phyloP scores from a whole-genome alignment of 1,140 invertebrate genomes.

The Sweltsa coloradensis region DNA sequence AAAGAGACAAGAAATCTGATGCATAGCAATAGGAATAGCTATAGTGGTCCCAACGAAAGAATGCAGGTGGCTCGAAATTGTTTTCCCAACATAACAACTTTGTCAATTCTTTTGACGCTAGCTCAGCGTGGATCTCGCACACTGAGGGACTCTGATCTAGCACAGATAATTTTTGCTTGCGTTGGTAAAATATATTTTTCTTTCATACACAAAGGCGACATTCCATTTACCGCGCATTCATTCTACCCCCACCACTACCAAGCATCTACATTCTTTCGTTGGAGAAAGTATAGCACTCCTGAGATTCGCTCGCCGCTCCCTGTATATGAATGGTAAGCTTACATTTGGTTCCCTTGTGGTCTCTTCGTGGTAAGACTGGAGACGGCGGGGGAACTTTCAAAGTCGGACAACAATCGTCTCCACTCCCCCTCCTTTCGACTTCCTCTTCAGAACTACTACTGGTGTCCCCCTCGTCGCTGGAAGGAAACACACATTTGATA shows the following conservation, averaged over 20 bases:
- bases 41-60: too few relatives aligned
- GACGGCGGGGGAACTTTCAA: constrained; percentile 40
- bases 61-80: too few relatives aligned
- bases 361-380: constrained; percentile 26
- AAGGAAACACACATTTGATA: constrained; percentile 11
- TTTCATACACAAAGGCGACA: too few relatives aligned
- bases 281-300: neutral
- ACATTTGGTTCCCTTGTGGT: constrained; percentile 7
- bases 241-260: neutral
- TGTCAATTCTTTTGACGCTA: too few relatives aligned
- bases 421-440: constrained; percentile 18
- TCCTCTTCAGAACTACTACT: constrained; percentile 49
- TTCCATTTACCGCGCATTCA: too few relatives aligned
- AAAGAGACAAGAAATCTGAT: too few relatives aligned
- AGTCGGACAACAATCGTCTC: constrained; percentile 17
- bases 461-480: constrained; percentile 63
- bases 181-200: too few relatives aligned
- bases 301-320: too few relatives aligned
- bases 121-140: too few relatives aligned
- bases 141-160: too few relatives aligned
- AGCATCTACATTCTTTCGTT: neutral
- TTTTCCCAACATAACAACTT: too few relatives aligned
- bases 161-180: neutral
- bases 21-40: too few relatives aligned
- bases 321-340: neutral